These are phyloP conservation scores for Stylophora pistillata DNA, from an alignment of 64 coral and sea anemone species.

Conservation along the genomic window DNA sequence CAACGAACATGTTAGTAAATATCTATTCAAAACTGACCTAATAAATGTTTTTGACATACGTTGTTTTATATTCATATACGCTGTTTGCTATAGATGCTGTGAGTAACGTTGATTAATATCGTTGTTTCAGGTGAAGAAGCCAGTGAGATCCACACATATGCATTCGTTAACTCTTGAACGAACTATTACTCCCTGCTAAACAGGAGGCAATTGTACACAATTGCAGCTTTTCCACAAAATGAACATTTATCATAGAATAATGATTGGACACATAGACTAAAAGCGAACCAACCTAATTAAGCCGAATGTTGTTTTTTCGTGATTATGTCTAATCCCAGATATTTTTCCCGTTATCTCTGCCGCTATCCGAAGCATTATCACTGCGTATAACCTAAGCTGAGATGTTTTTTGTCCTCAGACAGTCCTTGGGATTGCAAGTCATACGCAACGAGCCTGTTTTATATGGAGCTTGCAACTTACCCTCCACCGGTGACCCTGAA, in stretches of 20 bases:
- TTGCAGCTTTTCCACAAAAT: neutral
- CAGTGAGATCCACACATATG: neutral
- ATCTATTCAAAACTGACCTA: neutral
- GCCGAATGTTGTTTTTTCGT: too few relatives aligned
- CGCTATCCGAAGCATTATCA: too few relatives aligned
- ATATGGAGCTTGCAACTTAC: slow-evolving; percentile 12
- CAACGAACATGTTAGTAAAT: neutral
- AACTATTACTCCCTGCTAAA: neutral
- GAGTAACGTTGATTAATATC: neutral
- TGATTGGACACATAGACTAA: too few relatives aligned
- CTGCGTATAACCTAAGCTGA: too few relatives aligned
- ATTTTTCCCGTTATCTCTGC: too few relatives aligned
- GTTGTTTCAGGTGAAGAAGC: neutral
- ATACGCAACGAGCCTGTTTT: neutral
- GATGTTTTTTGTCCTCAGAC: neutral
- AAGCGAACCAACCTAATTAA: too few relatives aligned
- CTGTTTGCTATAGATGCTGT: neutral
- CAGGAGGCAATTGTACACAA: neutral
- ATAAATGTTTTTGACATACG: neutral
- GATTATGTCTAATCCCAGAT: too few relatives aligned
- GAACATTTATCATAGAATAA: neutral
- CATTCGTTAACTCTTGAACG: neutral
- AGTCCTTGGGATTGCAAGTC: neutral
- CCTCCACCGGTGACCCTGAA: neutral
- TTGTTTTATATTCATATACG: neutral